phyloP scores from a whole-genome alignment of 2,797 vertebrate genomes.

The Meriones psammophilus region DNA sequence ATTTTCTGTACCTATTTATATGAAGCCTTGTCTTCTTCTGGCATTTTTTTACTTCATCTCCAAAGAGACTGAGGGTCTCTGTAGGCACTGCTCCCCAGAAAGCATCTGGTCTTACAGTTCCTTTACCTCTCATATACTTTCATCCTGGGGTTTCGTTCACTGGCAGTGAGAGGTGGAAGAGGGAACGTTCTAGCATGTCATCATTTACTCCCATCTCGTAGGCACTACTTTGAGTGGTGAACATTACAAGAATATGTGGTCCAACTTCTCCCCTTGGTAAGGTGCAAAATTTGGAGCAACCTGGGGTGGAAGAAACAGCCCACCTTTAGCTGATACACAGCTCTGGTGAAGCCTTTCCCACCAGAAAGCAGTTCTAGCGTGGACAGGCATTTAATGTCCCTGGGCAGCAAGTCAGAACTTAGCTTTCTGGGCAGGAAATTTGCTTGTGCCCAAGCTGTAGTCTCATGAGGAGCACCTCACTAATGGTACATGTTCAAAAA shows the following conservation, averaged over 20 bases:
- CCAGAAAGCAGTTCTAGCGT: not conserved
- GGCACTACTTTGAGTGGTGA: not conserved
- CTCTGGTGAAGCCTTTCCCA: not conserved
- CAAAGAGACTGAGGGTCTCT: not conserved
- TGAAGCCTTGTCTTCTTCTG: not conserved
- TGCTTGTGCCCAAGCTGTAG: not conserved
- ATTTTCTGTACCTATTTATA: constrained; percentile 12
- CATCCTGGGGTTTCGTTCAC: no score
- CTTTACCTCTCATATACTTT: not conserved
- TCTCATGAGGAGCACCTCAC: not conserved
- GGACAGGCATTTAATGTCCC: not conserved
- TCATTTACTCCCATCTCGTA: not conserved
- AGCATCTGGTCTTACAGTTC: not conserved
- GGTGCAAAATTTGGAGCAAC: not conserved
- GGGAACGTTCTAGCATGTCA: not conserved
- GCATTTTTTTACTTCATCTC: not conserved
- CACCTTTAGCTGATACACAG: not conserved
- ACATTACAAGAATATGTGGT: not conserved
- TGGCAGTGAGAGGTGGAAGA: not conserved
- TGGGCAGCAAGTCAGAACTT: not conserved
- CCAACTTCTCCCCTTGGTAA: not conserved
- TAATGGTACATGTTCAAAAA: not conserved
- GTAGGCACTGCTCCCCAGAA: not conserved
- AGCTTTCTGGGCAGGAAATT: not conserved
- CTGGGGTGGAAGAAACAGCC: not conserved